phyloP scores from a whole-genome alignment of 2,797 vertebrate species.

The Onychomys torridus region DNA sequence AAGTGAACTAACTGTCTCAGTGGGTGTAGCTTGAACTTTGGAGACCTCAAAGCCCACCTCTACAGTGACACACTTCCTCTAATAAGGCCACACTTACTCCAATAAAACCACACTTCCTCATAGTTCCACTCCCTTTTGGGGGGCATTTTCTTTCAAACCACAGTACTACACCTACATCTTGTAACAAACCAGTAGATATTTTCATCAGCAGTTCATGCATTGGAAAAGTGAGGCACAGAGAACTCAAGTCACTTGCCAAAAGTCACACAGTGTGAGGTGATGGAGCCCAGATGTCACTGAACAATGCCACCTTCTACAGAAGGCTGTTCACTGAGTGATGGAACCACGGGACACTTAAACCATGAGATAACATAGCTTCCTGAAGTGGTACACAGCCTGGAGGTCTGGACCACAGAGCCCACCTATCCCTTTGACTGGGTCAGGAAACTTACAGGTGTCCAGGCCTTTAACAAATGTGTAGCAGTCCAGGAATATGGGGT shows the following conservation, averaged over 20 bases:
- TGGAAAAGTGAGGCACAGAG: slow-evolving; percentile 27
- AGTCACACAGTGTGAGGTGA: neutral
- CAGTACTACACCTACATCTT: neutral
- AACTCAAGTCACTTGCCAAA: neutral
- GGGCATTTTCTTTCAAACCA: neutral
- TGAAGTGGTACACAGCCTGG: rapidly evolving
- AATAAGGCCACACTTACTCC: neutral
- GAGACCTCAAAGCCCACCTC: neutral
- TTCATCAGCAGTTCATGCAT: neutral
- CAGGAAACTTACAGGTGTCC: neutral
- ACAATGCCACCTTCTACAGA: neutral
- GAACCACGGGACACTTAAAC: neutral
- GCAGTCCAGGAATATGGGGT: neutral
- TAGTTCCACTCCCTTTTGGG: neutral
- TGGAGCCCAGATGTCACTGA: neutral
- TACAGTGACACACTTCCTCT: neutral
- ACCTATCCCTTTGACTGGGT: neutral
- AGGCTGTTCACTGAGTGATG: neutral
- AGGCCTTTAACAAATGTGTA: neutral
- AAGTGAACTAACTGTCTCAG: neutral
- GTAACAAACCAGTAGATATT: neutral
- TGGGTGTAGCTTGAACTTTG: neutral
- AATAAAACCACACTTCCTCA: neutral
- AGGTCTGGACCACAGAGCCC: rapidly evolving
- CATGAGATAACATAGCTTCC: neutral